phyloP scores from a whole-genome alignment of 30 jellyfish, hydroid and myxozoan genomes.

The Haliclystus octoradiatus region DNA sequence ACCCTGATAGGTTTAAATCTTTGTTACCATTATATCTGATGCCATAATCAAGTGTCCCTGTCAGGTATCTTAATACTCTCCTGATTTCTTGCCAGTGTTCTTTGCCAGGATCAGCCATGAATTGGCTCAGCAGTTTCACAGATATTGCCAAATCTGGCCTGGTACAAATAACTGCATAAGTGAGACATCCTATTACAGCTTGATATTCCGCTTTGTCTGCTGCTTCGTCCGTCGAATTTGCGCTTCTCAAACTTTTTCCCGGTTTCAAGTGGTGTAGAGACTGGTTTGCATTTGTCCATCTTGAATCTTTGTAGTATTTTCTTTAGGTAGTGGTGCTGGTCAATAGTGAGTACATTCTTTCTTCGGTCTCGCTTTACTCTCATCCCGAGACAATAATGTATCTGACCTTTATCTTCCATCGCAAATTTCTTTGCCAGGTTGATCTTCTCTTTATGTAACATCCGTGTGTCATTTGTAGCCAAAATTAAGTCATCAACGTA shows the following conservation, averaged over 20 bases:
- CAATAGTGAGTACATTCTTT: slow-evolving; percentile 1
- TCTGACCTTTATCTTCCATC: slow-evolving; percentile 32
- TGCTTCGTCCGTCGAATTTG: slow-evolving; percentile 15
- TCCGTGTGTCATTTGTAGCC: slow-evolving; percentile 6
- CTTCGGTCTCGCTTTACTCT: slow-evolving; percentile 15
- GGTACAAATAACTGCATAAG: slow-evolving; percentile 38
- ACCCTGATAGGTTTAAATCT: neutral
- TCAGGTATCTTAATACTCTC: slow-evolving; percentile 10
- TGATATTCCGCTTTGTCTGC: slow-evolving; percentile 26
- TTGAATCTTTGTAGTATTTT: slow-evolving; percentile 12
- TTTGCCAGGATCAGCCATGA: slow-evolving; percentile 25
- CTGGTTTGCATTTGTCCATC: slow-evolving; percentile 34
- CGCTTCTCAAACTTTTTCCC: slow-evolving; percentile 27
- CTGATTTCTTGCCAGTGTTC: slow-evolving; percentile 13
- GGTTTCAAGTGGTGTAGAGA: slow-evolving; percentile 42
- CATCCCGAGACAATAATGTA: slow-evolving; percentile 30
- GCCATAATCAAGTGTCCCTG: slow-evolving; percentile 18
- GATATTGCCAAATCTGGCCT: slow-evolving; percentile 24
- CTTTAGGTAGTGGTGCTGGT: slow-evolving; percentile 21
- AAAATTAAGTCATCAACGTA: slow-evolving; percentile 25
- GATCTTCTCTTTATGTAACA: slow-evolving; percentile 5
- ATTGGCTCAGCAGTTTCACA: slow-evolving; percentile 15
- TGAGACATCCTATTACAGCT: slow-evolving; percentile 49
- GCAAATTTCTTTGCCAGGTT: neutral
- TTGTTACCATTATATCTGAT: neutral